phyloP scores from a whole-genome alignment of 2,113 vertebrate species.

The Himantopus leucocephalus region DNA sequence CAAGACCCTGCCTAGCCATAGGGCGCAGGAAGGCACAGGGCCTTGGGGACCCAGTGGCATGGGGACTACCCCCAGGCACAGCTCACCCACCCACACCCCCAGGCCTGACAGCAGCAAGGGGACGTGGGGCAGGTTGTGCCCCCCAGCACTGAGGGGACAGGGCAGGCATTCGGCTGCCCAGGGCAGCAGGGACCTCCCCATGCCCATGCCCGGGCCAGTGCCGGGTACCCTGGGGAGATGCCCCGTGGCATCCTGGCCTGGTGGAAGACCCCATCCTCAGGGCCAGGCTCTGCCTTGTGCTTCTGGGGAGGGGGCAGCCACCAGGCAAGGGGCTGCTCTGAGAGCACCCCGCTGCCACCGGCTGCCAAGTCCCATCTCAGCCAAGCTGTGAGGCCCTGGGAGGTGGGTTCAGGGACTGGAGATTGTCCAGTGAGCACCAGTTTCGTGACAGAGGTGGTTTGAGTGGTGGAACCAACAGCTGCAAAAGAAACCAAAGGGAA shows the following conservation, averaged over 20 bases:
- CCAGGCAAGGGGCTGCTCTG: neutral
- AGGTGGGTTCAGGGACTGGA: conserved; percentile 53
- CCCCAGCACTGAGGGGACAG: neutral
- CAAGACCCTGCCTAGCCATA: neutral
- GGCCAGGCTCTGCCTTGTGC: neutral
- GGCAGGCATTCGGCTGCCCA: neutral
- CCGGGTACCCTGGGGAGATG: neutral
- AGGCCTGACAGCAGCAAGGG: conserved; percentile 16
- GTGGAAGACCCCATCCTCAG: neutral
- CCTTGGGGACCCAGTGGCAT: neutral
- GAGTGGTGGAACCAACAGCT: conserved; percentile 25
- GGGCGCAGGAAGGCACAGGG: neutral
- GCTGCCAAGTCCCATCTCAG: neutral
- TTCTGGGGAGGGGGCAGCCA: neutral
- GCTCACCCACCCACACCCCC: neutral
- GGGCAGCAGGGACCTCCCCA: neutral
- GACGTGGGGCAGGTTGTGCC: neutral
- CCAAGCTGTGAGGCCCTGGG: neutral
- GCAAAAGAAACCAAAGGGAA: conserved; percentile 6
- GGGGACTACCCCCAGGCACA: neutral
- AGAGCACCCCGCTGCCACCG: neutral
- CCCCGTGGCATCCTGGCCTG: neutral
- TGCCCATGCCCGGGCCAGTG: neutral
- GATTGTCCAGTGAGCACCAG: conserved; percentile 68
- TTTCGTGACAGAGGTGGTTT: conserved; percentile 46